Evolutionary conservation across 2,113 vertebrate genomes (phyloP), one percentile per base, ranked within the genome.

Genomic region (Mandrillus leucophaeus): DNA sequence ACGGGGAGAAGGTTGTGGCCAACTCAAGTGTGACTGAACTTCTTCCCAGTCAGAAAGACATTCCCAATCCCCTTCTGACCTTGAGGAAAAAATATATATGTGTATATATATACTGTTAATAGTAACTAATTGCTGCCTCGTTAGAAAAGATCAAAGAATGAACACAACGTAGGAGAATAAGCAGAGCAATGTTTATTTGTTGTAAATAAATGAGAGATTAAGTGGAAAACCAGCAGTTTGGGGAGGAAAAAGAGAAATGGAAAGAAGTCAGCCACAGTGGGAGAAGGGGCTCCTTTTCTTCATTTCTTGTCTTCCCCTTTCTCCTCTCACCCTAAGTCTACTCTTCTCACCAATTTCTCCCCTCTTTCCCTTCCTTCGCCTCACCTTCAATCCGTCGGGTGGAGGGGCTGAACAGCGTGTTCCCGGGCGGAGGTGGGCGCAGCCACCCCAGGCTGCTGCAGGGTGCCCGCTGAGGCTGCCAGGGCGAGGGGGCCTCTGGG

Each of bases 101-200:
- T 50, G 13, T 50, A 50, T 18, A 55, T 20, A 55, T 16, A 55
- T 52, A 52, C 86, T 70, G 87, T 78, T 96, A 73, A 66, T 82
- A 75, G 90, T 87, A 96, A 95, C 73, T 93, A 88, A 68, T 38
- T 52, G 83, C 92, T 57, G 88, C 95, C 80, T 86, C 43, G 2
- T 94, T 88, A 90, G 55, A 82, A 90, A 90, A 75, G 57, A 95
- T 93, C 92, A 95, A 91, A 96, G 96, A 93, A 96, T 92, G 68
- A 92, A 76, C 88, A 91, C 93, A 87, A 85, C 79, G 20, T 88
- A 86, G 80, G 88, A 93, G 85, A 95, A 79, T 88, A 64, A 90
- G 57, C 61, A 88, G 94, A 88, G 73, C 76, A 59, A 82, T 95
- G 81, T 97, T 98, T 98, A 98, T 97, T 97, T 97, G 95, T 83